phyloP scores from a whole-genome alignment of 2,888 invertebrate genomes.

The Ormyrus pomaceus region DNA sequence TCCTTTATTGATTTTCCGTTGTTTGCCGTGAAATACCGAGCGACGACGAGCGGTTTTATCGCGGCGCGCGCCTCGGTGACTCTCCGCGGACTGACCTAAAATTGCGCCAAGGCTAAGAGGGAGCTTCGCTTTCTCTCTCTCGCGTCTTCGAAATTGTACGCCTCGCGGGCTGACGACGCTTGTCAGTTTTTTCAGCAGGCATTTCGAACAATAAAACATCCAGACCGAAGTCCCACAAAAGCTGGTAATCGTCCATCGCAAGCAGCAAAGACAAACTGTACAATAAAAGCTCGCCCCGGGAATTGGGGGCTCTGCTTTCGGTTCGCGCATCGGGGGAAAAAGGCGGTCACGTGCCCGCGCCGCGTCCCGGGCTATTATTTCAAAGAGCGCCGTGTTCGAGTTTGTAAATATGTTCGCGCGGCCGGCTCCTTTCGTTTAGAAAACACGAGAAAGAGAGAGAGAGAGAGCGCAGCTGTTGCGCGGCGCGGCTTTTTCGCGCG shows the following conservation, averaged over 20 bases:
- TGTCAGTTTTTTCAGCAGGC: too few relatives aligned
- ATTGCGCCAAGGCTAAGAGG: constrained; percentile 12
- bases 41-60: constrained; percentile 46
- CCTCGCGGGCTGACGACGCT: too few relatives aligned
- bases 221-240: too few relatives aligned
- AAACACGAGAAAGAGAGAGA: constrained; percentile 1
- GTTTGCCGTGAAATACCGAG: constrained; percentile 43
- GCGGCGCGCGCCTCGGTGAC: constrained; percentile 11
- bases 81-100: constrained; percentile 45
- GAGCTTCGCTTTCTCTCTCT: background rate
- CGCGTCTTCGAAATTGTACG: constrained; percentile 16
- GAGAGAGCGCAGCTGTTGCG: background rate
- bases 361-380: constrained; percentile 22
- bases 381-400: constrained; percentile 28
- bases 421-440: constrained; percentile 23
- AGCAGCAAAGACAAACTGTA: too few relatives aligned
- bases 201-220: too few relatives aligned
- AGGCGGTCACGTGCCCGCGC: too few relatives aligned
- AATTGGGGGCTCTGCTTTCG: too few relatives aligned
- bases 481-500: background rate
- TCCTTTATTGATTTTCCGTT: constrained; percentile 52
- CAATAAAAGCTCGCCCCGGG: too few relatives aligned
- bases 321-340: too few relatives aligned
- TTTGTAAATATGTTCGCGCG: constrained; percentile 46
- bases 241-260: too few relatives aligned